These are phyloP conservation scores for Micoletzkya japonica DNA, from an alignment of 2,888 invertebrate species.

Conservation along the genomic window DNA sequence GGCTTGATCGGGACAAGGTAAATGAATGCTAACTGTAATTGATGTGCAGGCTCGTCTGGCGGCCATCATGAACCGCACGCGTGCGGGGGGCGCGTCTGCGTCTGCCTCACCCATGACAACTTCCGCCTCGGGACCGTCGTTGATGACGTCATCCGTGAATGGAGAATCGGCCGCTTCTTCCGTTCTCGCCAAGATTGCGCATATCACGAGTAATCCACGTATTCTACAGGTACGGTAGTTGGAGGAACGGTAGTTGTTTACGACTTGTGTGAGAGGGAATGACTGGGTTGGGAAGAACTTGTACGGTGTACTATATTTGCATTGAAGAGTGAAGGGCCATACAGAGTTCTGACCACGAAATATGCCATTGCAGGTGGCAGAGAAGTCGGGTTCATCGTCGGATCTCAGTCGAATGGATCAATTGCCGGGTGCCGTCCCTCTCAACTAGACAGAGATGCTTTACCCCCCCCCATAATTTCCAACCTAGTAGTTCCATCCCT, in stretches of 20 bases:
- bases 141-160: not conserved
- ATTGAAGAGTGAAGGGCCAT: too few species aligned
- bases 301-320: too few species aligned
- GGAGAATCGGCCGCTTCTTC: constrained; percentile 9
- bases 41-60: constrained; percentile 22
- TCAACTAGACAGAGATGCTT: too few species aligned
- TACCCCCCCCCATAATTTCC: too few species aligned
- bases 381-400: constrained; percentile 12
- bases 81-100: constrained; percentile 1
- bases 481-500: too few species aligned
- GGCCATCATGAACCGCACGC: constrained; percentile 28
- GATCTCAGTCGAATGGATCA: constrained; percentile 13
- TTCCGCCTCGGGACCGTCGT: not conserved
- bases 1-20: not conserved
- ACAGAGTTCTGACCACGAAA: not conserved
- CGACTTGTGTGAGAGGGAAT: too few species aligned
- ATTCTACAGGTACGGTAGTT: constrained; percentile 10
- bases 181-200: constrained; percentile 23
- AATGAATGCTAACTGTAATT: not conserved
- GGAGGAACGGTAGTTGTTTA: not conserved
- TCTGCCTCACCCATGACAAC: not conserved
- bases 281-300: too few species aligned
- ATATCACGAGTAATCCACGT: constrained; percentile 27
- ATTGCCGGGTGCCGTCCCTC: constrained; percentile 27
- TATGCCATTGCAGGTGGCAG: constrained; percentile 12